These are phyloP conservation scores for Ramphastos sulfuratus DNA, from an alignment of 2,113 vertebrate species.

Conservation along the genomic window DNA sequence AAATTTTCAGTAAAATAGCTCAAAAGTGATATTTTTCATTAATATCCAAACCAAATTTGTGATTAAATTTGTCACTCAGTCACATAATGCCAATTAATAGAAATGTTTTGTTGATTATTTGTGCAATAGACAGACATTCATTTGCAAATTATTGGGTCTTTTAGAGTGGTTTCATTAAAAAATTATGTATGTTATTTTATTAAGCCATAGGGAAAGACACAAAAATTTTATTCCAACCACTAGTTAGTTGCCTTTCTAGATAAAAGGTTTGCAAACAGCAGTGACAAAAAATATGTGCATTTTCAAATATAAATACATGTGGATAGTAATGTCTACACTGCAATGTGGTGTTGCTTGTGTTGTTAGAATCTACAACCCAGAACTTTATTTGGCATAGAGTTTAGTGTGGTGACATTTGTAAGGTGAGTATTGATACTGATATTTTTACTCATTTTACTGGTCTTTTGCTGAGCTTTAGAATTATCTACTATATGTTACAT, in stretches of 20 bases:
- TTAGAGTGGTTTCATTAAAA: neutral
- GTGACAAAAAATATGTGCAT: neutral
- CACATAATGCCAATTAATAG: neutral
- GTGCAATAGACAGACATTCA: neutral
- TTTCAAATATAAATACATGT: neutral
- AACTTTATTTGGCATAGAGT: neutral
- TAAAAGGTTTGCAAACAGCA: neutral
- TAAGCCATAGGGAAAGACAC: neutral
- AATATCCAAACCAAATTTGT: neutral
- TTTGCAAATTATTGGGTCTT: neutral
- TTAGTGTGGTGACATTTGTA: neutral
- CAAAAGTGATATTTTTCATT: neutral
- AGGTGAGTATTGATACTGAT: neutral
- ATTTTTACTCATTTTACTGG: neutral
- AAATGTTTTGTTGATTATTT: neutral
- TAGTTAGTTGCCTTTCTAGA: neutral
- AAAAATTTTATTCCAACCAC: neutral
- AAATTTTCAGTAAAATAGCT: neutral
- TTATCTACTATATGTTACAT: neutral
- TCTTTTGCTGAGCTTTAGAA: neutral
- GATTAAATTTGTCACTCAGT: neutral
- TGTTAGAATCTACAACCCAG: neutral
- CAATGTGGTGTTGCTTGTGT: rapidly evolving
- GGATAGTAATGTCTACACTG: neutral
- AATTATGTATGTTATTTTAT: no score